Evolutionary conservation across 2,888 invertebrate genomes (phyloP), one percentile per base, ranked within the genome.

Genomic region (Limnephilus rhombicus): DNA sequence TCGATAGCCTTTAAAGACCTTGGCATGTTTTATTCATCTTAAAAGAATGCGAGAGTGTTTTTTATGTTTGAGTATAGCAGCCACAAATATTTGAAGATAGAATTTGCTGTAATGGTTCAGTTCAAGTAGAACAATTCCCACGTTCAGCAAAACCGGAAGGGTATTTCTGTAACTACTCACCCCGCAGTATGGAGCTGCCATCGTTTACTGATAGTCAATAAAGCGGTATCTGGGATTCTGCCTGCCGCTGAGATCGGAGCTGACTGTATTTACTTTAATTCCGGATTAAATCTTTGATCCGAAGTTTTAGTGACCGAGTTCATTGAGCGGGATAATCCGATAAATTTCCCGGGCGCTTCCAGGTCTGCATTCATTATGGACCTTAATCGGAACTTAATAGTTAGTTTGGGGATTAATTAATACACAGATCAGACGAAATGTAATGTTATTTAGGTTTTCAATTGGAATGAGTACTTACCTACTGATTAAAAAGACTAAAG

Each of bases 251-350:
- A 24, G 53, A 68, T 68, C 68, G 68, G 68, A 83, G 83, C 37
- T 34, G 83, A 34, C 37, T 83, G 7, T 83, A 83, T 83, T 83
- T 83, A 41, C 83, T 83, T 83, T 37, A 83, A 37, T 83, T 83
- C 68, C 68, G 24, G 41, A 83, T 34, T 83, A 83, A 83, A 41
- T 41, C 83, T 83, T 83, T 83, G 83, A 83, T 37, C 37, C 37
- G 83, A 37, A 83, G 37, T 83, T 83, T 83, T 83, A 34, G 34
- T 34, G 83, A 83, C 83, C 83, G 83, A 83, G 18, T 41, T 34
- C 37, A 83, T 83, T 41, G 41, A 24, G 34, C 34, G 13, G 41
- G 41, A 83, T 83, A 83, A 83, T 83, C 83, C 24, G 83, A 83
- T 83, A 83, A 83, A 83, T 83, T 37, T 83, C 41, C 34, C 41